phyloP scores from a whole-genome alignment of 2,113 vertebrate genomes.

The Notothenia coriiceps region DNA sequence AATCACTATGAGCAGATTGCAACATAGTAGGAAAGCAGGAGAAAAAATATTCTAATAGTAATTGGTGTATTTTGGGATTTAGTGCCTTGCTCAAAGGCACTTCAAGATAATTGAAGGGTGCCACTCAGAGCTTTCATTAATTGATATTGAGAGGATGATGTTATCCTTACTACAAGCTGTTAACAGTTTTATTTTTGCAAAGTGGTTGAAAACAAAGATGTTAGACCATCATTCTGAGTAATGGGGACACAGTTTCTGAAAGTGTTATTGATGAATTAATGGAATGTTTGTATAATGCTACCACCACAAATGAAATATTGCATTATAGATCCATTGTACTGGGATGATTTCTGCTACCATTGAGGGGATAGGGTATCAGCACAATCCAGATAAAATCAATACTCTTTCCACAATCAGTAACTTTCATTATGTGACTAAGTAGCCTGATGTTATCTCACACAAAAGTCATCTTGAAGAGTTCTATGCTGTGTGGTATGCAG shows the following conservation, averaged over 20 bases:
- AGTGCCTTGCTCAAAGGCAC: neutral
- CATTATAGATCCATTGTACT: neutral
- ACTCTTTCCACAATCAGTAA: neutral
- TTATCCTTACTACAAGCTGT: neutral
- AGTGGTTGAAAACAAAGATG: neutral
- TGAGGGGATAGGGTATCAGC: neutral
- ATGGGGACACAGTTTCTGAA: neutral
- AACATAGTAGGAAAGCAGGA: neutral
- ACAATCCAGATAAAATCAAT: neutral
- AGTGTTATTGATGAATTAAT: neutral
- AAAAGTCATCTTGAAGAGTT: neutral
- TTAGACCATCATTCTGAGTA: neutral
- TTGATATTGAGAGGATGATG: neutral
- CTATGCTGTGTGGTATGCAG: neutral
- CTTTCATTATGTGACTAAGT: neutral
- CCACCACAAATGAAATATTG: neutral
- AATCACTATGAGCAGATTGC: constrained; percentile 8
- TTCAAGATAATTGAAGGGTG: neutral
- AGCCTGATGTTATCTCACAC: neutral
- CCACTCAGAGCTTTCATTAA: neutral
- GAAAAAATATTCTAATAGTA: neutral
- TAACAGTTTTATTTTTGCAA: neutral
- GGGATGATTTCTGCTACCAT: too few relatives aligned
- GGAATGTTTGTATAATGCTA: neutral
- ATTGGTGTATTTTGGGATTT: neutral